phyloP scores from a whole-genome alignment of 1,140 invertebrate species.

The Holcopasites calliopsidis region DNA sequence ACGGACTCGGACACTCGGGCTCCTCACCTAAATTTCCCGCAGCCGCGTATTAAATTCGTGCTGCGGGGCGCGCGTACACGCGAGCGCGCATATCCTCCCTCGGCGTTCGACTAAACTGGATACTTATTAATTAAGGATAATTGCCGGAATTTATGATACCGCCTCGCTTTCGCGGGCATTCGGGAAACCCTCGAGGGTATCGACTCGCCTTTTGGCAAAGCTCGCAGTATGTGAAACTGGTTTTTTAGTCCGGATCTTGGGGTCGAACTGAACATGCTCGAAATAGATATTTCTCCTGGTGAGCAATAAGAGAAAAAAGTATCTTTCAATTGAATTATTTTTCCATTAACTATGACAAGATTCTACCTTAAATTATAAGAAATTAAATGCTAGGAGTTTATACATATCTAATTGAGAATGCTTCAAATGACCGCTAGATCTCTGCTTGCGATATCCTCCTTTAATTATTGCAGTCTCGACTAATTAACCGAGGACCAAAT shows the following conservation, averaged over 20 bases:
- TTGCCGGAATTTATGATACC: slow-evolving; percentile 74
- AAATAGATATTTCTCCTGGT: no score
- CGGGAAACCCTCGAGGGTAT: not conserved
- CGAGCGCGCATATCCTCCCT: not conserved
- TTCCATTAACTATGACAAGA: no score
- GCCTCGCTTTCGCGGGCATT: slow-evolving; percentile 46
- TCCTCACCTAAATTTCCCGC: slow-evolving; percentile 74
- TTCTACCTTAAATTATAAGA: no score
- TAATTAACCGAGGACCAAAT: no score
- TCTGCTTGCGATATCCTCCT: no score
- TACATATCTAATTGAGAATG: no score
- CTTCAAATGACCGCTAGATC: no score
- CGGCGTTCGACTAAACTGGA: slow-evolving; percentile 58
- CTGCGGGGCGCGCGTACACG: slow-evolving; percentile 29
- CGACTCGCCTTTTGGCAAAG: not conserved
- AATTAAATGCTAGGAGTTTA: no score
- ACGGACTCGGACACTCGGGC: slow-evolving; percentile 50
- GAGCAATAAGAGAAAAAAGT: no score
- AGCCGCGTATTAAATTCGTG: slow-evolving; percentile 68
- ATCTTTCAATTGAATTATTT: no score
- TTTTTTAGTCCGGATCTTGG: not conserved
- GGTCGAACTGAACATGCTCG: no score
- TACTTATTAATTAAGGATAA: slow-evolving; percentile 75
- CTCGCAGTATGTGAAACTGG: not conserved
- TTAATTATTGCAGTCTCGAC: no score